phyloP scores from a whole-genome alignment of 2,113 vertebrate species.

The Syrrhaptes paradoxus region DNA sequence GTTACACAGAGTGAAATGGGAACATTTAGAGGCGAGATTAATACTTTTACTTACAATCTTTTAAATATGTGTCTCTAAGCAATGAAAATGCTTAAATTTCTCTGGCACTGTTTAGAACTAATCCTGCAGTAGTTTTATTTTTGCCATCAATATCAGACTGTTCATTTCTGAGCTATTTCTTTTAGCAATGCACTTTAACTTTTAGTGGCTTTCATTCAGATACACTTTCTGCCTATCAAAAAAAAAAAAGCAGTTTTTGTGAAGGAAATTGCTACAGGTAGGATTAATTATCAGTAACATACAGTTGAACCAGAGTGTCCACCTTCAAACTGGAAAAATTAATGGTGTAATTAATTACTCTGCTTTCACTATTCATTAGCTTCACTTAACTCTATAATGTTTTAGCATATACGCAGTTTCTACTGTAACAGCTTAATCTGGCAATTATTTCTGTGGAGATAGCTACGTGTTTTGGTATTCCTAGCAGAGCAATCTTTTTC shows the following conservation, averaged over 20 bases:
- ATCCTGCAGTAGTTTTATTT: background rate
- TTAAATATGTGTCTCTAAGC: background rate
- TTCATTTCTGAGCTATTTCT: background rate
- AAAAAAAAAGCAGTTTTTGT: background rate
- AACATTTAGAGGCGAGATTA: background rate
- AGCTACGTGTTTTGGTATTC: background rate
- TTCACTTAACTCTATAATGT: background rate
- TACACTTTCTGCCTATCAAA: background rate
- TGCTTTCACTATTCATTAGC: background rate
- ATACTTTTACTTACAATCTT: background rate
- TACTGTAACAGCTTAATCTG: background rate
- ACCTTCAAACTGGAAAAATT: background rate
- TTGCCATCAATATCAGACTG: background rate
- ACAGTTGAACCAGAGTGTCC: background rate
- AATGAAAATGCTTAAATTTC: background rate
- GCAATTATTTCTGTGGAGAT: background rate
- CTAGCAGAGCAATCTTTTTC: background rate
- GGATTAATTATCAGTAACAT: background rate
- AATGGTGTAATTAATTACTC: background rate
- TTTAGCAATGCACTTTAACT: background rate
- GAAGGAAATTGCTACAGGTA: background rate
- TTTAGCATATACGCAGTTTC: background rate
- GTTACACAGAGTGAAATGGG: background rate
- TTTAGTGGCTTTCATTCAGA: background rate
- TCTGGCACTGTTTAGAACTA: background rate